Base-by-base conservation (phyloP, 2,113 vertebrate genomes). In the Carlito syrichta region DNA sequence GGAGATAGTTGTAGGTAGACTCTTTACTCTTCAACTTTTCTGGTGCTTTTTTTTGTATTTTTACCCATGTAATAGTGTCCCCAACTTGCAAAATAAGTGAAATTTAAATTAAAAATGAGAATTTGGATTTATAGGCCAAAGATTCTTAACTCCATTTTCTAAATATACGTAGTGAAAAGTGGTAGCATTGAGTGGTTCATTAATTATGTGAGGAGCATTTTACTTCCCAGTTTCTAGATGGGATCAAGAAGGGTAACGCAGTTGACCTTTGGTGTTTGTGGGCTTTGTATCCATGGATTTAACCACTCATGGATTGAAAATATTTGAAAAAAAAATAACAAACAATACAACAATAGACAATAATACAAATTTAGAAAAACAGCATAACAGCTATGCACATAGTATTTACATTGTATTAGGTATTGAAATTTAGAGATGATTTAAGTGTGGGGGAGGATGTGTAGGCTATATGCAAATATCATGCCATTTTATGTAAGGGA, bases 91-190 rank as follows among this genome's bases (percentile, higher is more conserved):
- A 91, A 94, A 86, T 85, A 73, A 81, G 56, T 50, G 22, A 71
- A 85, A 86, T 54, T 84, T 85, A 89, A 78, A 69, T 62, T 89
- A 73, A 86, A 60, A 66, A 66, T 81, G 79, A 91, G 58, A 74
- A 69, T 86, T 94, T 74, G 12, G 27, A 40, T 91, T 69, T 68
- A 87, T 23, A 91, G 40, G 56, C 32, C 62, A 83, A 52, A 54
- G 83, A 11, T 91, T 88, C 56, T 91, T 82, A 48, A 35, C 32
- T 84, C 8, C 73, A 23, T 68, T 91, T 91, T 94, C 54, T 76
- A 76, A 87, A 50, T 87, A 50, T 60, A 30, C 10, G 0, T 68
- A 87, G 50, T 58, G 7, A 76, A 87, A 96, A 76, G 35, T 58
- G 14, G 52, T 89, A 16, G 40, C 58, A 76, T 76, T 83, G 63